A percentile compares a stretch with the other conserved stretches of the same genome.
These are phyloP conservation scores for Emydoidea blandingii DNA, from an alignment of 2,797 vertebrate genomes.

Conservation along the genomic window DNA sequence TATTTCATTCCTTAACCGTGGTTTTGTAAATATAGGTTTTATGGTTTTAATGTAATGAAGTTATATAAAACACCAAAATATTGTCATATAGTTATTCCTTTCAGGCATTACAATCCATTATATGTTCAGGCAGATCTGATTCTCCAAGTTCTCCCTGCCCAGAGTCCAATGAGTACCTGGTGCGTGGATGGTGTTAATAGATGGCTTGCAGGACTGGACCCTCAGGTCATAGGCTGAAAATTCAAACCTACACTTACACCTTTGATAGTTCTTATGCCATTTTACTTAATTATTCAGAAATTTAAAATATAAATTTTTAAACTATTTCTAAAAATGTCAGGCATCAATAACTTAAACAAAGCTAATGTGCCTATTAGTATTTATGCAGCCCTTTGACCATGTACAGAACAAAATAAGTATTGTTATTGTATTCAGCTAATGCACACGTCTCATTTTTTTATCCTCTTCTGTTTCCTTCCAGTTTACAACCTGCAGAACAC, in stretches of 20 bases:
- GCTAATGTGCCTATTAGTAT: background rate
- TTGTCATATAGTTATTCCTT: conserved; percentile 8
- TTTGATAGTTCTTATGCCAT: background rate
- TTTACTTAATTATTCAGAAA: background rate
- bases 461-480: background rate
- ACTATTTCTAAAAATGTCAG: background rate
- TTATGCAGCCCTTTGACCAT: background rate
- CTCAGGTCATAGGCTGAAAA: background rate
- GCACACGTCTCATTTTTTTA: background rate
- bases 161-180: background rate
- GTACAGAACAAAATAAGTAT: background rate
- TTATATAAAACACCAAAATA: conserved; percentile 50
- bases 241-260: background rate
- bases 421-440: background rate
- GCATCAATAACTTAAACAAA: background rate
- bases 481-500: background rate
- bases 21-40: conserved; percentile 30
- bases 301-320: background rate
- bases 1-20: background rate
- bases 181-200: background rate
- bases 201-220: background rate
- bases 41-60: conserved; percentile 59
- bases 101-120: conserved; percentile 22
- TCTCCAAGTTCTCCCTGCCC: background rate
- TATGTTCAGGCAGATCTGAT: background rate